Evolutionary conservation across 2,797 vertebrate genomes (phyloP), one percentile per base, ranked within the genome.

Genomic region (Ctenosaura bakeri): DNA sequence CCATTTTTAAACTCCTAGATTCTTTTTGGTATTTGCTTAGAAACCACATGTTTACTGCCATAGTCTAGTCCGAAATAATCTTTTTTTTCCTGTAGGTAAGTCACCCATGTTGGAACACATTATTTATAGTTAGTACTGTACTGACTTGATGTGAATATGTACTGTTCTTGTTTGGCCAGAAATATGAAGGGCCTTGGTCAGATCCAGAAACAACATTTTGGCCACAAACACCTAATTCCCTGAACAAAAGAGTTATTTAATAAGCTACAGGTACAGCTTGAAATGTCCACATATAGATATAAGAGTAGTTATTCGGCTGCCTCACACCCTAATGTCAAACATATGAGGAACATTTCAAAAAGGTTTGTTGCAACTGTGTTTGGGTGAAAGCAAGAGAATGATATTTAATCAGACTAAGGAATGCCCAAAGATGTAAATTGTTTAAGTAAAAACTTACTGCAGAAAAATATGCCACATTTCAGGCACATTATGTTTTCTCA

Each of bases 131-230:
- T 14, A 54, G 52, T 74, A 59, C 62, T 1, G 6, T 52, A 7
- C 64, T 91, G 88, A 88, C 94, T 91, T 79, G 93, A 90, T 90
- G 35, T 82, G 80, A 62, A 71, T 91, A 83, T 90, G 85, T 89
- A 83, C 92, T 90, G 87, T 29, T 90, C 83, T 90, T 9, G 2
- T 87, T 59, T 0, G 14, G 46, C 0, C 84, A 92, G 93, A 94
- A 93, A 94, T 91, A 77, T 88, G 89, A 2, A 0, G 0, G 1
- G 8, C 38, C 54, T 46, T 18, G 26, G 66, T 64, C 88, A 50
- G 82, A 38, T 79, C 0, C 91, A 71, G 87, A 89, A 62, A 73
- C 52, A 24, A 2, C n/a, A 77, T 83, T 91, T 82, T 86, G 59
- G 71, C 46, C 87, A 77, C 87, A 78, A 91, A 89, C n/a, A 54